Evolutionary conservation across 2,797 vertebrate genomes (phyloP), one percentile per base, ranked within the genome.

Genomic region (Orientallactaga sibirica): DNA sequence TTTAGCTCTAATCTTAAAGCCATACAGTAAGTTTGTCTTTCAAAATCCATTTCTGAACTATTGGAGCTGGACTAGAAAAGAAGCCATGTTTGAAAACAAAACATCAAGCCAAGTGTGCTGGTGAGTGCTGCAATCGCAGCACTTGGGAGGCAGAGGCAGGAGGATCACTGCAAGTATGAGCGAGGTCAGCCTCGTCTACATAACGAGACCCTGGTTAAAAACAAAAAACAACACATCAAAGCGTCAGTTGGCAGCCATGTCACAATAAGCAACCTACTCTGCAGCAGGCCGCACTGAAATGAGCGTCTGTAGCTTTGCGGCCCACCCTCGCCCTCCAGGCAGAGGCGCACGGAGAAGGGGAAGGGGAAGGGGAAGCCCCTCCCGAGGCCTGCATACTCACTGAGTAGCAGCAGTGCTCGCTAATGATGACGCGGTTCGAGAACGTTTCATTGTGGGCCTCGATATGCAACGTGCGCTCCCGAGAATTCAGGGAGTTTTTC

Each of bases 371-470:
- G 33, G 33, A 37, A 37, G 33, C 33, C 33, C 33, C 33, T 37
- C 33, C 33, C 33, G 33, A 37, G 33, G 33, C 33, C 33, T 37
- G 33, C 33, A 2, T 78, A 98, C 99, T 99, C 96, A 99, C 99
- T 64, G 99, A 99, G 98, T 99, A 99, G 98, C 98, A 99, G 98
- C 99, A 99, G 96, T 99, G 98, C 94, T 99, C 99, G 0, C 99
- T 98, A 97, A 99, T 99, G 96, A 99, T 98, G 96, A 99, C 99
- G 92, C 99, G 98, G 94, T 99, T 99, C 85, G 99, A 99, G 96
- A 99, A 99, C 22, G 99, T 99, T 97, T 99, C 99, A 27, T 99
- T 99, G 82, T 99, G 98, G 48, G 99, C 99, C 97, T 99, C 99
- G 18, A 99, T 99, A 95, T 99, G 99, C 97, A 99, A 98, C 27